A percentile compares a stretch with the other conserved stretches of the same genome.
Conservation (phyloP, 2,888 invertebrate species). For the Mesodorylaimus sp. region DNA sequence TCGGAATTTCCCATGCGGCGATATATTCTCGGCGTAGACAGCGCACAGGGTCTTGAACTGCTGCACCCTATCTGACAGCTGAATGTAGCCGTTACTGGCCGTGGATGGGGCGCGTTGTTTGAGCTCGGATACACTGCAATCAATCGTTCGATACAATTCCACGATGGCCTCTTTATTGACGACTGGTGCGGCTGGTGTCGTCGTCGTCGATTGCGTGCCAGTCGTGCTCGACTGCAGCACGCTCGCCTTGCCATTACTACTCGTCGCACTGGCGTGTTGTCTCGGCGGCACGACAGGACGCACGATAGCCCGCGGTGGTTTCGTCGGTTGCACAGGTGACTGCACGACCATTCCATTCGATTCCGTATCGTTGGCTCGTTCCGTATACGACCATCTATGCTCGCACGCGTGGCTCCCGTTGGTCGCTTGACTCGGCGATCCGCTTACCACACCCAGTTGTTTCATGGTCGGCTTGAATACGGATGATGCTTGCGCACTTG, state of each 20-base stretch:
- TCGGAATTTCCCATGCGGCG: constrained; percentile 69
- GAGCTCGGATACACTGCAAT: constrained; percentile 15
- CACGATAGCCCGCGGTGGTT: constrained; percentile 12
- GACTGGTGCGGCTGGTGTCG: constrained; percentile 1
- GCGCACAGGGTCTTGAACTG: constrained; percentile 61
- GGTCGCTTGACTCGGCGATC: too few relatives aligned
- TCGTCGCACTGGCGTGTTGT: not conserved
- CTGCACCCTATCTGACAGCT: constrained; percentile 57
- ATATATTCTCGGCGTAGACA: constrained; percentile 60
- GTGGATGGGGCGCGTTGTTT: constrained; percentile 18
- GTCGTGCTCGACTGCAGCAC: not conserved
- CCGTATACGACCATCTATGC: not conserved
- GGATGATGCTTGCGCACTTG: too few relatives aligned
- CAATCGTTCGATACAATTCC: constrained; percentile 17
- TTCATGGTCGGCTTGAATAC: too few relatives aligned
- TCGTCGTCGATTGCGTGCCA: not conserved
- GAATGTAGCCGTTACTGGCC: constrained; percentile 48
- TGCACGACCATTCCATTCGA: not conserved
- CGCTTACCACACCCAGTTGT: too few relatives aligned
- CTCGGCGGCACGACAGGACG: constrained; percentile 10
- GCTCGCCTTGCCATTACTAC: not conserved
- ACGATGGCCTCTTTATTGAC: constrained; percentile 18
- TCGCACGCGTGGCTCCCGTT: too few relatives aligned
- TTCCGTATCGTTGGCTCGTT: not conserved
- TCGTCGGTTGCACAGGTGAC: not conserved